phyloP scores from a whole-genome alignment of 1,140 invertebrate species.

The Nilaparvata lugens region DNA sequence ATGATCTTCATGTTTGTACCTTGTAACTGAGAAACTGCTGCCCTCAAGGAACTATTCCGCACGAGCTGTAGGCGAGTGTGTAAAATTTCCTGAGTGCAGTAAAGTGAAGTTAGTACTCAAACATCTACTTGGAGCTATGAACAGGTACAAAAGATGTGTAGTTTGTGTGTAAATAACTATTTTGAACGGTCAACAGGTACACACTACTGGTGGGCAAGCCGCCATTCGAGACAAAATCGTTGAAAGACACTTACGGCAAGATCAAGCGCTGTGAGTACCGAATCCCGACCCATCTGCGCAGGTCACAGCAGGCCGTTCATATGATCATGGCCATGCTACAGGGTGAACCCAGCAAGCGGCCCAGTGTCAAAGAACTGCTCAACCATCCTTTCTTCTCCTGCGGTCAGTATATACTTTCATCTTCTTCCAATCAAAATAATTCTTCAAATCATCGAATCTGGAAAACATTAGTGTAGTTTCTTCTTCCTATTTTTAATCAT shows the following conservation, averaged over 20 bases:
- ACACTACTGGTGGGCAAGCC: constrained; percentile 89
- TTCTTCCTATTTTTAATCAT: no score
- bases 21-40: no score
- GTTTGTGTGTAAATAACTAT: no score
- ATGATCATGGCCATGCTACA: constrained; percentile 82
- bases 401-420: constrained; percentile 33
- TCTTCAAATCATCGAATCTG: no score
- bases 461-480: no score
- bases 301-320: constrained; percentile 48
- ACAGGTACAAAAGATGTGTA: no score
- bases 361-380: constrained; percentile 63
- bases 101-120: no score
- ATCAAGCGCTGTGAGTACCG: constrained; percentile 91
- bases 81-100: no score
- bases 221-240: constrained; percentile 86
- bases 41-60: no score
- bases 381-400: constrained; percentile 60
- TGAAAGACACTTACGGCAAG: constrained; percentile 82
- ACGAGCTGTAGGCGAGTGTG: no score
- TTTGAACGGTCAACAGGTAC: constrained; percentile 52
- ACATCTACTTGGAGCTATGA: no score
- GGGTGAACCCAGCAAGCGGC: constrained; percentile 68
- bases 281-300: constrained; percentile 60
- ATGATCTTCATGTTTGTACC: no score
- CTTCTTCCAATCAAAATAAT: neutral